Conservation (phyloP, 2,797 vertebrate species). For the Anableps anableps region DNA sequence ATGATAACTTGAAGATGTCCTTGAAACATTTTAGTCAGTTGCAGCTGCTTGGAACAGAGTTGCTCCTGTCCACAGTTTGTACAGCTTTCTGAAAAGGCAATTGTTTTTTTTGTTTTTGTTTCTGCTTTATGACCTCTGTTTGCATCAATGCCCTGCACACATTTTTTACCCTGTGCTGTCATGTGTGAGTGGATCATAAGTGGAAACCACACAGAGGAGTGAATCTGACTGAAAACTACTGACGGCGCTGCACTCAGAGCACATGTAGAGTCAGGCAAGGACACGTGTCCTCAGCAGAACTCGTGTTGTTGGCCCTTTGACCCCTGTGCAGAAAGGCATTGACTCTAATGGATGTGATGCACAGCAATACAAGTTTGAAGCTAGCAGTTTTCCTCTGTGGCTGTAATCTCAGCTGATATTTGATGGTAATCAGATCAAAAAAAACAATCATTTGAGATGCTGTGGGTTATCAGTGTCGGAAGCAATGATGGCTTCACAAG, state of each 20-base stretch:
- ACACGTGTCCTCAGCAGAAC: constrained; percentile 11
- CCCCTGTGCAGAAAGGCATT: constrained; percentile 4
- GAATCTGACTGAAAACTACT: background rate
- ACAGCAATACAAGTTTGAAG: background rate
- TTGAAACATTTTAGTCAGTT: background rate
- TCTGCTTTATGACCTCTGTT: background rate
- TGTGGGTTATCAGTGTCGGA: background rate
- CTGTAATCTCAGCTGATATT: background rate
- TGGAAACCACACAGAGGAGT: background rate
- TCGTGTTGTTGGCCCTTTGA: constrained; percentile 9
- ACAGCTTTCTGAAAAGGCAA: constrained; percentile 2
- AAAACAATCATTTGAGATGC: background rate
- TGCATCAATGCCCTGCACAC: background rate
- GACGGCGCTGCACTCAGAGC: background rate
- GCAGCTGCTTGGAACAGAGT: background rate
- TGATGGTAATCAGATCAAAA: background rate
- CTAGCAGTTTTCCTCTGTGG: background rate
- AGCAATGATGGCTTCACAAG: background rate
- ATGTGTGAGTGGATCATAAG: background rate
- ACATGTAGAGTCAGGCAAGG: constrained; percentile 3
- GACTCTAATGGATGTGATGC: constrained; percentile 9
- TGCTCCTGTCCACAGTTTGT: background rate
- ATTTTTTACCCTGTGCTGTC: background rate
- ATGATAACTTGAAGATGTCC: background rate
- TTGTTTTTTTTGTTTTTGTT: background rate